Evolutionary conservation across 2,113 vertebrate genomes (phyloP).

Genomic region (Trogon surrucura): DNA sequence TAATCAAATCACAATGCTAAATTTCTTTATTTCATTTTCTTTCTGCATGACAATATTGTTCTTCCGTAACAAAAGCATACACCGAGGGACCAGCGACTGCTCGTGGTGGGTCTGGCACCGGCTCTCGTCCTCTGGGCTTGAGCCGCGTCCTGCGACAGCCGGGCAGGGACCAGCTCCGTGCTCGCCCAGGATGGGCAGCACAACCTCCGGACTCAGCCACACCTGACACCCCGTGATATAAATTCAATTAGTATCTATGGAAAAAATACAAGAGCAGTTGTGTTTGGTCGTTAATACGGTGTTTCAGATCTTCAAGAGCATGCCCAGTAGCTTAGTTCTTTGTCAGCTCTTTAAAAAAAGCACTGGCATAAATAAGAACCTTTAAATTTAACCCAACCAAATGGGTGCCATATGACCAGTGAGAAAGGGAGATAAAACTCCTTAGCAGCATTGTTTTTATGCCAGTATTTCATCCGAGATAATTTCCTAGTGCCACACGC

Average conservation of each 20-base stretch:
- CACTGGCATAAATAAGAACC: neutral
- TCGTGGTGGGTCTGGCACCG: neutral
- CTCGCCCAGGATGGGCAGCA: neutral
- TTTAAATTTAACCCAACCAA: neutral
- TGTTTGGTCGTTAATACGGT: neutral
- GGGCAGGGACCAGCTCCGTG: neutral
- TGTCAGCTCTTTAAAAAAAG: neutral
- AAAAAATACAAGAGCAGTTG: neutral
- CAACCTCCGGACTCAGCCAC: neutral
- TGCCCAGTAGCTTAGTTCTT: neutral
- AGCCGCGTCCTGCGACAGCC: neutral
- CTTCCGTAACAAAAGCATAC: neutral
- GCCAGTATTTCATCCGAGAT: neutral
- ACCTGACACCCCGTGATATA: neutral
- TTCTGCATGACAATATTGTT: neutral
- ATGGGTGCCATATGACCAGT: neutral
- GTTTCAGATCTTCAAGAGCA: neutral
- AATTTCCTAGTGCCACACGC: neutral
- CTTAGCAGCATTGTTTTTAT: neutral
- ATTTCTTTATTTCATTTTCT: neutral
- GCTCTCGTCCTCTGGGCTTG: neutral
- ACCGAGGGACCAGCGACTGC: neutral
- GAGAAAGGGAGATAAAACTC: neutral
- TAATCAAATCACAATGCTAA: neutral
- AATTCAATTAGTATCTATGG: neutral